Base-by-base conservation (phyloP, 1,140 invertebrate genomes). In the Pseudachorutes palmiensis region DNA sequence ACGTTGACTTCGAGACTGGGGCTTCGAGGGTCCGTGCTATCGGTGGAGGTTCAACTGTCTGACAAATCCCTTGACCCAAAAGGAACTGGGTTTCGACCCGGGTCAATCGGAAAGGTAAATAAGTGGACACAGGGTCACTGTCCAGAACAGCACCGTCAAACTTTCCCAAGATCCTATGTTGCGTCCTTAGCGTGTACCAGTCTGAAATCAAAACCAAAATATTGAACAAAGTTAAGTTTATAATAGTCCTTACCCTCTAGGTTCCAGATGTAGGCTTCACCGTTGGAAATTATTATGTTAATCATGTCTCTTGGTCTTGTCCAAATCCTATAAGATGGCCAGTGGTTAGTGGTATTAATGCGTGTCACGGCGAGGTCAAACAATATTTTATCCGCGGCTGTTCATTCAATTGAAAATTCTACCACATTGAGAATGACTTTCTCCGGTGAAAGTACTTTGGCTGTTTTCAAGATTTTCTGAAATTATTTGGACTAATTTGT, bases 221-320 rank as follows among this genome's bases (percentile, higher is more conserved):
- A 45, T 61, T 24, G 19, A 16, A 28, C 30, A 31, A 12, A 16
- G 59, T 28, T 12, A 29, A 29, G 28, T 61, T 30, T 26, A 36
- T 51, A 24, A 30, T 29, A 36, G 24, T 41, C 61, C 29, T 36
- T 51, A n/a, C 51, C 48, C 41, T 2, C 49, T 67, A 41, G 24
- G 36, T 36, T 30, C 36, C 36, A 45, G 19, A 45, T 45, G 36
- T 45, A 45, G 36, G 36, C 36, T 45, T 45, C 45, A 45, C 32
- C 29, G 59, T 31, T 22, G 24, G 14, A 31, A 9, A 59, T 33
- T 24, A 29, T 59, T 2, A 9, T 60, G 58, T n/a, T 41, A 45
- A 9, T 65, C 67, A 57, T 32, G n/a, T n/a, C n/a, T n/a, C n/a
- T n/a, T n/a, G n/a, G n/a, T n/a, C n/a, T n/a, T n/a, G n/a, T n/a